A percentile compares a stretch with the other conserved stretches of the same genome.
phyloP scores from a whole-genome alignment of 2,888 invertebrate genomes.

The Conistra vaccinii region DNA sequence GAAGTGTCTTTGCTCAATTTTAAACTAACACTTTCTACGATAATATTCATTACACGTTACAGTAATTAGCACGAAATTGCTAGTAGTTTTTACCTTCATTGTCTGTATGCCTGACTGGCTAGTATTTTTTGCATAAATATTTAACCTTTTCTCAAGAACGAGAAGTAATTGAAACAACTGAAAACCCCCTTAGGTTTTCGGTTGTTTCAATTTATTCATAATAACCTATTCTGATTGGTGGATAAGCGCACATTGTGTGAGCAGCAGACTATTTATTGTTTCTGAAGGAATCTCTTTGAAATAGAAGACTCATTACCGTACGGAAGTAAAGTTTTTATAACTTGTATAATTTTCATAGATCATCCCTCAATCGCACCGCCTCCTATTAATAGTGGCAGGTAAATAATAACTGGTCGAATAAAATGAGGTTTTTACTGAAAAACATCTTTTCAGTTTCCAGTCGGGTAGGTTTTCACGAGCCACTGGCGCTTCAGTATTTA shows the following conservation, averaged over 20 bases:
- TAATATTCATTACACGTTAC: background rate
- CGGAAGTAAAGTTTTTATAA: background rate
- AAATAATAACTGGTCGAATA: conserved; percentile 45
- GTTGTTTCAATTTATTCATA: too few species aligned
- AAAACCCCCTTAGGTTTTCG: background rate
- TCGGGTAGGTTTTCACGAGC: conserved; percentile 44
- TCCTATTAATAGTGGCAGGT: conserved; percentile 10
- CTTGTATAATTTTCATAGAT: background rate
- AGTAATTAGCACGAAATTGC: background rate
- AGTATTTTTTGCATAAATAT: background rate
- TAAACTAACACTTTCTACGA: background rate
- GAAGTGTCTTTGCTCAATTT: background rate
- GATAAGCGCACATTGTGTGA: too few species aligned
- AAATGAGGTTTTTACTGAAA: conserved; percentile 53
- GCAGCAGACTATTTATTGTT: background rate
- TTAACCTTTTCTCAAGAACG: background rate
- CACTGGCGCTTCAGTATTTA: conserved; percentile 40
- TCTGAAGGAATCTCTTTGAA: background rate
- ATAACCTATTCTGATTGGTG: too few species aligned
- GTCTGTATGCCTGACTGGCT: background rate
- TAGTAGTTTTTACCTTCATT: background rate
- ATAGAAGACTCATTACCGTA: background rate
- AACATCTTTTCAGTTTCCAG: conserved; percentile 56
- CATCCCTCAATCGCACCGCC: background rate
- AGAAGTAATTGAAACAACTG: background rate